Conservation (phyloP, 2,797 vertebrate species). For the Aythya fuligula region DNA sequence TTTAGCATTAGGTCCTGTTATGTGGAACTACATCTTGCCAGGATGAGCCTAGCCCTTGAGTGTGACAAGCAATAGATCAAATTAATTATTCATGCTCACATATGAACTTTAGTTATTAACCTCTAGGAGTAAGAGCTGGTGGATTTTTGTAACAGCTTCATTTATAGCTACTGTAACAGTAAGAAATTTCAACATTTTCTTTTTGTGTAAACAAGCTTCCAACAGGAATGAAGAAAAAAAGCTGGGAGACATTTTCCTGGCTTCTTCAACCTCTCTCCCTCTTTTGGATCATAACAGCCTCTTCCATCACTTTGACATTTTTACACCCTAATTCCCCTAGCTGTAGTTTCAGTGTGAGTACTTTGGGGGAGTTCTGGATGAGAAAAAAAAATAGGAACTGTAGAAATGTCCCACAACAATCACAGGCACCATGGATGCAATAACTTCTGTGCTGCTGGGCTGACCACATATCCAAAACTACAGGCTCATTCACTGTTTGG, state of each 20-base stretch:
- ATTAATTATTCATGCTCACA: not conserved
- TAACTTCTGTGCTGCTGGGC: not conserved
- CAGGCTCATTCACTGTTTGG: not conserved
- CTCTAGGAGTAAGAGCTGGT: not conserved
- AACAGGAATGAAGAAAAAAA: not conserved
- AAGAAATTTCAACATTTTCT: not conserved
- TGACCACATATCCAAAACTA: not conserved
- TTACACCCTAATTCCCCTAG: not conserved
- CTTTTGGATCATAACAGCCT: not conserved
- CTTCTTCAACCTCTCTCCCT: not conserved
- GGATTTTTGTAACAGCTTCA: not conserved
- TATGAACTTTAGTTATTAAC: constrained; percentile 5
- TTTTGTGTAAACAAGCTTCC: not conserved
- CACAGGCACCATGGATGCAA: not conserved
- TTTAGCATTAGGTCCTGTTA: not conserved
- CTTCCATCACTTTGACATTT: not conserved
- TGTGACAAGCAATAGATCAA: not conserved
- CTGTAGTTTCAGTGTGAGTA: not conserved
- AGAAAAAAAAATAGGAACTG: not conserved
- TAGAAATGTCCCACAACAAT: not conserved
- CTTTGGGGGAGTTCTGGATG: not conserved
- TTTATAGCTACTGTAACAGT: constrained; percentile 12
- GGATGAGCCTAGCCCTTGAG: not conserved
- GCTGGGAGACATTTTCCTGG: not conserved
- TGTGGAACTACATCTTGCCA: not conserved